Base-by-base conservation (phyloP, 2,113 vertebrate genomes). In the Xerus inauris region DNA sequence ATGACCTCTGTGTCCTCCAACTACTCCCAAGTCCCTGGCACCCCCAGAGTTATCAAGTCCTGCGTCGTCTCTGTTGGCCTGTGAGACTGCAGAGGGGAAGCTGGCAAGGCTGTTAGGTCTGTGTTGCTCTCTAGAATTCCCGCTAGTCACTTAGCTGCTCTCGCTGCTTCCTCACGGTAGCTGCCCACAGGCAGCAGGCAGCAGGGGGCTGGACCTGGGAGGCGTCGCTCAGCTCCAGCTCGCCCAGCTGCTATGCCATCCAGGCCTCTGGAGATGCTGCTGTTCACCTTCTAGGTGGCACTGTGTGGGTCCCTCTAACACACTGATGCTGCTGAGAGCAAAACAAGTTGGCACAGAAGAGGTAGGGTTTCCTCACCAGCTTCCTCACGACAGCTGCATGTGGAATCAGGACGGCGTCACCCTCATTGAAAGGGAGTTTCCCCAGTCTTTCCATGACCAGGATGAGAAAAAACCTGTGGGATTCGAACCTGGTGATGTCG, bases 141-240 rank as follows among this genome's bases (percentile, higher is more conserved):
- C 16, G 49, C 49, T 51, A 16, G 65, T 30, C 51, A 16, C 35
- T 26, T 17, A 0, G 12, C 0, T 62, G 10, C 8, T 49, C 67
- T 38, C 20, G 0, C 8, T 13, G 0, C 0, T 24, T 40, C 35
- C 26, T 49, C 45, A 17, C 26, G 1, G 26, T 1, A 3, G 57
- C 75, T 49, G 11, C 28, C 7, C 2, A 64, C 4, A n/a, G n/a
- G 30, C 47, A 6, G 40, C 67, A 51, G 90, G 73, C 73, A 22
- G 2, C 35, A 0, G 3, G 65, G 6, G 38, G 35, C 4, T 16
- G 22, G 88, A 32, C 57, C 42, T 1, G 72, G 14, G 42, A 30
- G 59, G 2, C 12, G 4, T 40, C 2, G n/a, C 42, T 0, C 6
- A 49, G 73, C 32, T 49, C 59, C 49, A 62, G 45, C 81, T 65